Base-by-base conservation (phyloP, 2,797 vertebrate species). In the Benthosema pterotum region DNA sequence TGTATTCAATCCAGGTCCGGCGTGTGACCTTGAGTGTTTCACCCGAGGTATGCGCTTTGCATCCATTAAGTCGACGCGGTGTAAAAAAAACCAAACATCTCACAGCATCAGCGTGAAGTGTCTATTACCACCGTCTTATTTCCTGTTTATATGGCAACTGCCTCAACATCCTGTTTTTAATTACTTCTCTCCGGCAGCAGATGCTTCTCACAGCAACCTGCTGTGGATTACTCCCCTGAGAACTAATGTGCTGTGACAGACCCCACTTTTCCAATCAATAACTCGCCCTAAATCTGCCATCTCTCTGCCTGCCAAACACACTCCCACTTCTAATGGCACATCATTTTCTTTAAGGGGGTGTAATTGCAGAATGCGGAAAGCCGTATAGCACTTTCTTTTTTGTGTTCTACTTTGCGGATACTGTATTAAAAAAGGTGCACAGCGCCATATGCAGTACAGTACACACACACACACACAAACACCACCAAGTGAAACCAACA, bases 201-300 rank as follows among this genome's bases (percentile, higher is more conserved):
- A 92, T 91, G 91, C 90, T 90, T 88, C 89, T 89, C 88, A 82
- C 85, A 85, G 87, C 91, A 91, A 92, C 88, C 89, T 91, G 90
- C 91, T 92, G 90, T 88, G 87, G 80, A 87, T 90, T 87, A 89
- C 85, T 92, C 91, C 91, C 90, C 87, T 86, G 91, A 91, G 90
- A 91, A 89, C 90, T 92, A 92, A 93, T 92, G 89, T 89, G 90
- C 91, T 93, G 90, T 92, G 90, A 93, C 92, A 92, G 91, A 92
- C 90, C 91, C 89, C 88, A 92, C 91, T 92, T 92, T 93, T 91
- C 89, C 91, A 91, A 93, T 92, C 91, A 92, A 93, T 92, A 93
- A 92, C 89, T 92, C 87, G 91, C 89, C 88, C 89, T 90, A 92
- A 92, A 92, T 90, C 90, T 92, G 91, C 90, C 92, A 93, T 90